A percentile compares a stretch with the other conserved stretches of the same genome.
Conservation (phyloP, 2,113 vertebrate species). For the Chitala chitala region DNA sequence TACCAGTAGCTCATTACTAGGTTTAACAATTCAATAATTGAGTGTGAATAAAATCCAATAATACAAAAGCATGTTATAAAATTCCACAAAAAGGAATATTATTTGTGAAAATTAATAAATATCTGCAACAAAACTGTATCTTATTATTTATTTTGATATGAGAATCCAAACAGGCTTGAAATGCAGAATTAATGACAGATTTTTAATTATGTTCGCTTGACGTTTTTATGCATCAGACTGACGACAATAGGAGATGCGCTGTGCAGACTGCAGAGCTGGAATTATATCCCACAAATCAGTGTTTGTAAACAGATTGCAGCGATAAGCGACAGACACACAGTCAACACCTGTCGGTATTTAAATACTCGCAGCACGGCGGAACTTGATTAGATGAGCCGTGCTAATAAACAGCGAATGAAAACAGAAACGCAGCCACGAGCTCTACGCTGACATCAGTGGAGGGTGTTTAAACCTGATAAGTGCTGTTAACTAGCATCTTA, state of each 20-base stretch:
- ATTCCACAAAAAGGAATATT: conserved; percentile 17
- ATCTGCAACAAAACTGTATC: conserved; percentile 17
- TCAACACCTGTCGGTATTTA: conserved; percentile 37
- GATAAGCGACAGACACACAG: conserved; percentile 38
- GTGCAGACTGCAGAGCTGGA: conserved; percentile 29
- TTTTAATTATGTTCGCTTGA: conserved; percentile 41
- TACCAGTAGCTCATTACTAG: conserved; percentile 7
- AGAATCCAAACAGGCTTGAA: conserved; percentile 4
- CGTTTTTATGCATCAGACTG: conserved; percentile 37
- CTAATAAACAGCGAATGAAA: conserved; percentile 42
- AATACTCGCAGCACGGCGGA: neutral
- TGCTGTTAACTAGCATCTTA: conserved; percentile 12
- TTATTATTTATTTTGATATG: conserved; percentile 17
- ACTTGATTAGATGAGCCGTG: conserved; percentile 43
- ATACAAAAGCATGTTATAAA: conserved; percentile 14
- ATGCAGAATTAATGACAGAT: conserved; percentile 33
- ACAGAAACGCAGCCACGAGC: conserved; percentile 1
- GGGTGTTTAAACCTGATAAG: neutral
- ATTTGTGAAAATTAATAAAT: conserved; percentile 14
- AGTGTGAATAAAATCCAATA: conserved; percentile 19
- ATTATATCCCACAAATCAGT: conserved; percentile 37
- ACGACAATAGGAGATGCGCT: conserved; percentile 28
- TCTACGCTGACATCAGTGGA: neutral
- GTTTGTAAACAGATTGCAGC: conserved; percentile 42
- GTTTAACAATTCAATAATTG: conserved; percentile 1